phyloP scores from a whole-genome alignment of 2,888 invertebrate genomes.

The Strigamia transsilvanica region DNA sequence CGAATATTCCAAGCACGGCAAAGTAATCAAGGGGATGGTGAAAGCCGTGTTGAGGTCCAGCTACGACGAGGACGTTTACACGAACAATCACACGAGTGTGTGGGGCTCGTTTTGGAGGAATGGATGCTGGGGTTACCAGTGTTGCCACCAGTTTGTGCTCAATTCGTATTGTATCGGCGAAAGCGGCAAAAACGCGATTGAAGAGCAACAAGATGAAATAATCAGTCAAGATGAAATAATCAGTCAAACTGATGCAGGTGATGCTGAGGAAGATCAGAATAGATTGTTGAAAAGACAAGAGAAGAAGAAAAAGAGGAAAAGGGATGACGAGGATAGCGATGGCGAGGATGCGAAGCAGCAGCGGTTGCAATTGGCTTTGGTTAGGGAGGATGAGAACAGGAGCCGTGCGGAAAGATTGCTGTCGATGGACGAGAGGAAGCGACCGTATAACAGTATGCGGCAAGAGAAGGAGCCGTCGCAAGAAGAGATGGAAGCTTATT shows the following conservation, averaged over 20 bases:
- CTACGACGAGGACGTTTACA: slow-evolving; percentile 92
- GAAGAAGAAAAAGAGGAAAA: slow-evolving; percentile 57
- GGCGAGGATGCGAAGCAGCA: slow-evolving; percentile 57
- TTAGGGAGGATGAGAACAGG: slow-evolving; percentile 59
- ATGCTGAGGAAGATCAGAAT: slow-evolving; percentile 56
- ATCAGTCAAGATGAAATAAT: too few species aligned
- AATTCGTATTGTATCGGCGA: slow-evolving; percentile 89
- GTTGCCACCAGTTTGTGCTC: slow-evolving; percentile 87
- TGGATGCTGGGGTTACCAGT: slow-evolving; percentile 95
- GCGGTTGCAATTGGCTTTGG: slow-evolving; percentile 57
- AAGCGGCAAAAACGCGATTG: slow-evolving; percentile 68
- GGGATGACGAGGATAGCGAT: slow-evolving; percentile 51
- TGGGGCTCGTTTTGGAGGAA: slow-evolving; percentile 97
- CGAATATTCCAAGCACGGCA: slow-evolving; percentile 93
- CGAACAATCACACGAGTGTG: slow-evolving; percentile 92
- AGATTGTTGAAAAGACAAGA: slow-evolving; percentile 57
- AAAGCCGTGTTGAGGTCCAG: slow-evolving; percentile 83
- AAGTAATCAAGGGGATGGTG: slow-evolving; percentile 82
- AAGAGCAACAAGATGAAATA: too few species aligned
- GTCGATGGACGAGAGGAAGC: slow-evolving; percentile 84
- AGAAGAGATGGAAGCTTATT: slow-evolving; percentile 92
- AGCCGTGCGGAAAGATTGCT: slow-evolving; percentile 72
- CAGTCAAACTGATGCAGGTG: slow-evolving; percentile 27
- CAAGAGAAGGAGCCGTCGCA: too few species aligned
- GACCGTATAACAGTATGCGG: slow-evolving; percentile 85